These are phyloP conservation scores for Ferrisia virgata DNA, from an alignment of 2,888 invertebrate genomes.

Conservation along the genomic window DNA sequence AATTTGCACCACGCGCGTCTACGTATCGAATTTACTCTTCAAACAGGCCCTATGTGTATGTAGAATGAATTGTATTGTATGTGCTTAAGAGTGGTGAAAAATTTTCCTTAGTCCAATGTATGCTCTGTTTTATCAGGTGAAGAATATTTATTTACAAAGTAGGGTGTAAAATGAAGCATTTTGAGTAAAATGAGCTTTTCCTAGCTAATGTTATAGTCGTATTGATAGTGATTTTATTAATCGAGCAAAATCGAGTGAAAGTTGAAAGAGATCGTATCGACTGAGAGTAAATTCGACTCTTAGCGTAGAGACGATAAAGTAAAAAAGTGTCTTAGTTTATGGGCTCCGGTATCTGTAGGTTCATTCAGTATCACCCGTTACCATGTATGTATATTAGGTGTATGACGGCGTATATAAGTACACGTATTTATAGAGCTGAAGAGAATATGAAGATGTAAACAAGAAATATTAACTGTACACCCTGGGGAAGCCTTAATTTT, in stretches of 20 bases:
- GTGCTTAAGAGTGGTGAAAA: no score
- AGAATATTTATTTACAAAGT: no score
- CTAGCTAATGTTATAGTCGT: no score
- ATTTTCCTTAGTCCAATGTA: no score
- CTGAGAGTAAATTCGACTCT: background rate
- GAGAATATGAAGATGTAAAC: slow-evolving; percentile 29
- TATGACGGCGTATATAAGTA: slow-evolving; percentile 20
- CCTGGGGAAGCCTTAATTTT: slow-evolving; percentile 31
- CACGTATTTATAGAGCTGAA: slow-evolving; percentile 5
- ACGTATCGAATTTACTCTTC: background rate
- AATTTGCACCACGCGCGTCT: background rate
- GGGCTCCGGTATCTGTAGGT: background rate
- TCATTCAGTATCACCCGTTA: slow-evolving; percentile 4
- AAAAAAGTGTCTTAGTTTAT: slow-evolving; percentile 31
- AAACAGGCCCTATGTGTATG: no score
- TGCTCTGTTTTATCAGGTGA: no score
- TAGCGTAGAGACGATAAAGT: background rate
- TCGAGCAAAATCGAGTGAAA: no score
- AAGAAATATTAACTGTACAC: slow-evolving; percentile 26
- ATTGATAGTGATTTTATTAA: no score
- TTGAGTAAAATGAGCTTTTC: no score
- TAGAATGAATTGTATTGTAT: no score
- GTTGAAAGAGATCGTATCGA: background rate
- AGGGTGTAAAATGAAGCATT: no score
- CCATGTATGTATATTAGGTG: slow-evolving; percentile 33